phyloP scores from a whole-genome alignment of 2,888 invertebrate species.

The Phymatocera aterrima region DNA sequence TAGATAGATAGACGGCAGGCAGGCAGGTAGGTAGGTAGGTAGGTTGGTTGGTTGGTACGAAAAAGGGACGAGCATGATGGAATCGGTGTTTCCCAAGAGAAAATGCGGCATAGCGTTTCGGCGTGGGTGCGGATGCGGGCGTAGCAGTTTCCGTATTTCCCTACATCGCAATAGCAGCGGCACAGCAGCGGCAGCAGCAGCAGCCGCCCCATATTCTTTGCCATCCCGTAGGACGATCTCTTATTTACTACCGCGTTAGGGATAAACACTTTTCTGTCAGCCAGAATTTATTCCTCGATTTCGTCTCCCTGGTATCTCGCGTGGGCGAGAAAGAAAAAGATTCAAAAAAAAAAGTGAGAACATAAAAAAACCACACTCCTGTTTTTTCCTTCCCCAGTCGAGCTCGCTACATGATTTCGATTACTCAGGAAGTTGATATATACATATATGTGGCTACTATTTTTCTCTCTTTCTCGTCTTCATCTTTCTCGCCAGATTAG shows the following conservation, averaged over 20 bases:
- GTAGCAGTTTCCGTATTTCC: background rate
- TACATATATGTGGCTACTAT: background rate
- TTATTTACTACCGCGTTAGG: constrained; percentile 38
- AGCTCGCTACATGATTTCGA: background rate
- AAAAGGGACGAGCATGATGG: constrained; percentile 16
- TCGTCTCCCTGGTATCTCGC: constrained; percentile 21
- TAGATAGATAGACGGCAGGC: too few species aligned
- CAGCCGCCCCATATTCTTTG: constrained; percentile 26
- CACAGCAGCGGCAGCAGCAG: too few species aligned
- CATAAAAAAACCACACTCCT: constrained; percentile 18
- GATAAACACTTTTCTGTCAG: constrained; percentile 42
- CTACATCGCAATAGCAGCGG: background rate
- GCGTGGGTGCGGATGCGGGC: background rate
- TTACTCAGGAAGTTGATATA: background rate
- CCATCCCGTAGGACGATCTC: constrained; percentile 31
- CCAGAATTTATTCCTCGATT: constrained; percentile 31
- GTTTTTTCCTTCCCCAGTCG: background rate
- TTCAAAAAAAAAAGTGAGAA: background rate
- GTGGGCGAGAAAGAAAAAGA: constrained; percentile 24
- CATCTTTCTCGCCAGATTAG: background rate
- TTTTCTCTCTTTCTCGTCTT: too few species aligned
- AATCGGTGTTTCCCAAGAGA: constrained; percentile 9
- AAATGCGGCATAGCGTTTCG: too few species aligned
- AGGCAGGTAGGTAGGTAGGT: too few species aligned
- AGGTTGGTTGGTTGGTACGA: too few species aligned